Conservation (phyloP, 2,797 vertebrate genomes). For the Semotilus atromaculatus region DNA sequence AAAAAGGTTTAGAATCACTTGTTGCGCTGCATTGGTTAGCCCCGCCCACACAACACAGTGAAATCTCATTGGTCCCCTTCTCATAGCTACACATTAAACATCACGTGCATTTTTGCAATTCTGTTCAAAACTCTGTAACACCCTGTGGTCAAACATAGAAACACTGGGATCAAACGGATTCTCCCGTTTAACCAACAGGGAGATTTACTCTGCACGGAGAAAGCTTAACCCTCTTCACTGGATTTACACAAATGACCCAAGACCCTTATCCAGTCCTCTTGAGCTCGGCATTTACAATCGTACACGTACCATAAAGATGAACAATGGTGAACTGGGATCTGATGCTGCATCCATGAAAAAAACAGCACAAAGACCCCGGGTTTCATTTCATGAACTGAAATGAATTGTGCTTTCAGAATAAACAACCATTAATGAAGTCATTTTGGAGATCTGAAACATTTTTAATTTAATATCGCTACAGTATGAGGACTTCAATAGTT, state of each 20-base stretch:
- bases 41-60: background rate
- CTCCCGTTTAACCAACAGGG: constrained; percentile 16
- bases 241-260: constrained; percentile 57
- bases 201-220: constrained; percentile 46
- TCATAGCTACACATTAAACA: background rate
- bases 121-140: background rate
- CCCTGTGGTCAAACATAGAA: background rate
- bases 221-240: constrained; percentile 45
- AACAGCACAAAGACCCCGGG: background rate
- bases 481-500: constrained; percentile 8
- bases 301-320: background rate
- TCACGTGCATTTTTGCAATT: background rate
- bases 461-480: constrained; percentile 43
- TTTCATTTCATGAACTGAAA: background rate
- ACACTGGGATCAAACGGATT: background rate
- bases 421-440: background rate
- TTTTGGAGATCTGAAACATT: background rate
- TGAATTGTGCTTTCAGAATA: background rate
- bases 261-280: constrained; percentile 39
- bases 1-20: background rate
- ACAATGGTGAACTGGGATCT: background rate
- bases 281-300: background rate
- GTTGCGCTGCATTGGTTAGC: background rate
- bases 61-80: background rate
- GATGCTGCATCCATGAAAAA: background rate